Base-by-base conservation (phyloP, 35 echinoderm and acorn worm genomes). In the Apostichopus californicus region DNA sequence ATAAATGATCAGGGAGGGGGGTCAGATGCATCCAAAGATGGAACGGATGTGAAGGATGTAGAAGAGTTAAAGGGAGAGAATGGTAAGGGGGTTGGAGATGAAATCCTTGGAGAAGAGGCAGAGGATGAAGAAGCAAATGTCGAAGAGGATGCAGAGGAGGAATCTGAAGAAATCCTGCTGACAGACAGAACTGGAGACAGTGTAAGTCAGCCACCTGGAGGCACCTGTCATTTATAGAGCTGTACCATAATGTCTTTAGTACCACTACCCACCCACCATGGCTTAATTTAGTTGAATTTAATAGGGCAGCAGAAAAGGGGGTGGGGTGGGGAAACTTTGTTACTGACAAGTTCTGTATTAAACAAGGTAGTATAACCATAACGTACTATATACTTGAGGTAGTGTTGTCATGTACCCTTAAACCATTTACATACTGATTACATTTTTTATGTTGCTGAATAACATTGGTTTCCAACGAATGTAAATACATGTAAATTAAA, bases 101-200 rank as follows among this genome's bases (percentile, higher is more conserved):
- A 55, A 46, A 83, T 53, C 11, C 28, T 83, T 68, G 64, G 18
- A 68, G 64, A 68, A 14, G 80, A 77, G 22, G 26, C 56, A 75
- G 79, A 75, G 52, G 66, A 22, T 72, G 59, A 57, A n/a, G 80
- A 92, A 5, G 77, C 23, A 34, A 63, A 55, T 85, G 10, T 26
- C 75, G 91, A 57, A 64, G 22, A 73, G 6, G 63, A 85, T 28
- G 79, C 0, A 13, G 80, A 83, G 46, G 5, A 24, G 8, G 80
- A 83, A 18, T 83, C 80, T 14, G 34, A 83, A 56, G 52, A 56
- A 55, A 54, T 56, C 24, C 55, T 15, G 12, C 9, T 15, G 22
- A 77, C 56, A 86, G 34, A 52, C 22, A 73, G 91, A 77, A 70
- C 5, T 75, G 80, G n/a, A 75, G 34, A 34, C 18, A 83, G 80